These are phyloP conservation scores for Pseudococcus jackbeardsleyi DNA, from an alignment of 2,888 invertebrate genomes.

Conservation along the genomic window DNA sequence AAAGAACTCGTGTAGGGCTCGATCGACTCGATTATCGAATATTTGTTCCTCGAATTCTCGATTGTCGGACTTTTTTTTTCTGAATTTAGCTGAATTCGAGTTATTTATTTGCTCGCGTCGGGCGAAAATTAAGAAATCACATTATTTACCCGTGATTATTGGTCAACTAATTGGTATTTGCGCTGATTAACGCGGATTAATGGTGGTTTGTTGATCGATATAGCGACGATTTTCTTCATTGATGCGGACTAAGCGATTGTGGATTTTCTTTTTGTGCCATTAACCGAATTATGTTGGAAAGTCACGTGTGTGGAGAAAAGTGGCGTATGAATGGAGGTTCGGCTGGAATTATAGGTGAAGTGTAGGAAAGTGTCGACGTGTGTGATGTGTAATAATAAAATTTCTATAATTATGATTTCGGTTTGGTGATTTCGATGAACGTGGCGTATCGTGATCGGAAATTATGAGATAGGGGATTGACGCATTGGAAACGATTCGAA, in stretches of 20 bases:
- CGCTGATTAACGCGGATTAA: neutral
- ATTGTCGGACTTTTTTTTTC: neutral
- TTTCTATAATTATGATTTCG: no score
- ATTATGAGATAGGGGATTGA: no score
- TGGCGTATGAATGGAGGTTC: neutral
- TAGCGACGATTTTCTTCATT: neutral
- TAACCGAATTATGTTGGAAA: neutral
- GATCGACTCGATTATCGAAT: neutral
- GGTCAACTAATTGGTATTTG: neutral
- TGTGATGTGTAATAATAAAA: no score
- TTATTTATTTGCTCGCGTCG: neutral
- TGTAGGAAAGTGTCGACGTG: no score
- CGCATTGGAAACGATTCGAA: no score
- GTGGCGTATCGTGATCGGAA: no score
- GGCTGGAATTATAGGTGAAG: no score
- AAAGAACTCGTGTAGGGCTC: neutral
- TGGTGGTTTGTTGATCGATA: neutral
- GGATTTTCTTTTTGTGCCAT: neutral
- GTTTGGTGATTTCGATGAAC: no score
- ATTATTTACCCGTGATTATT: slow-evolving; percentile 1
- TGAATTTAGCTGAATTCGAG: slow-evolving; percentile 4
- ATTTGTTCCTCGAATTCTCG: no score
- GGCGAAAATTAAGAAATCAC: neutral
- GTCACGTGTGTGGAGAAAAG: neutral
- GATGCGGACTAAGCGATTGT: slow-evolving; percentile 37